These are phyloP conservation scores for Petrocephalus schoutedeni DNA, from an alignment of 2,797 vertebrate species.

Conservation along the genomic window DNA sequence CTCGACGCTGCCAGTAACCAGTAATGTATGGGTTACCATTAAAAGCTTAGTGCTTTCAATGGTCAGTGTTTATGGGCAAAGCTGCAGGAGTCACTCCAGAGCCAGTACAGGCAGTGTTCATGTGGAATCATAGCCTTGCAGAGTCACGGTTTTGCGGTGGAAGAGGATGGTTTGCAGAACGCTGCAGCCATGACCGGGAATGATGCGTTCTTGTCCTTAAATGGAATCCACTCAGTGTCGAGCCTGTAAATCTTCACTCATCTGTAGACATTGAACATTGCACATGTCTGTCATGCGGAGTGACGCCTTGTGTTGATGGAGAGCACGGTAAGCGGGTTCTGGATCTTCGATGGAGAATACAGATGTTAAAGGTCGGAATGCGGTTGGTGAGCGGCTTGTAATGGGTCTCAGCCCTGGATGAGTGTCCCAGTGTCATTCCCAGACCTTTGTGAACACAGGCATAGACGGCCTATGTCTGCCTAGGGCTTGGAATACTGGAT, in stretches of 20 bases:
- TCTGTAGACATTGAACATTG: not conserved
- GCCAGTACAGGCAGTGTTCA: not conserved
- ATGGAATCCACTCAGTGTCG: not conserved
- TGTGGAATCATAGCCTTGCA: not conserved
- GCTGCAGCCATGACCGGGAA: not conserved
- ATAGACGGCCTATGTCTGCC: not conserved
- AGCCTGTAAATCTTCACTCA: not conserved
- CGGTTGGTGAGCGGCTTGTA: not conserved
- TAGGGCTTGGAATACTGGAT: not conserved
- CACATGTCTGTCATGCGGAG: not conserved
- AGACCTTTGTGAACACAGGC: not conserved
- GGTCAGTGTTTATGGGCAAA: not conserved
- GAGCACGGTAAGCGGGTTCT: not conserved
- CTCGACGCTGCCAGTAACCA: not conserved
- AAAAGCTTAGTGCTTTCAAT: not conserved
- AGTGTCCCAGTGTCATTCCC: not conserved
- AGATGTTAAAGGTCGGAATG: not conserved
- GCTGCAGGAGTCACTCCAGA: not conserved
- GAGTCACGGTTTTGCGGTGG: not conserved
- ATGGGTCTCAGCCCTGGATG: not conserved
- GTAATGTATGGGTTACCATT: not conserved
- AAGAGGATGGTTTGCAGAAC: not conserved
- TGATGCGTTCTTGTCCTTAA: not conserved
- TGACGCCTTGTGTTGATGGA: not conserved
- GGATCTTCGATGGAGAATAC: not conserved